Percentiles rank a stretch among this genome's conserved stretches.
phyloP scores from a whole-genome alignment of 1,140 invertebrate species.

The Micrasema longulum region DNA sequence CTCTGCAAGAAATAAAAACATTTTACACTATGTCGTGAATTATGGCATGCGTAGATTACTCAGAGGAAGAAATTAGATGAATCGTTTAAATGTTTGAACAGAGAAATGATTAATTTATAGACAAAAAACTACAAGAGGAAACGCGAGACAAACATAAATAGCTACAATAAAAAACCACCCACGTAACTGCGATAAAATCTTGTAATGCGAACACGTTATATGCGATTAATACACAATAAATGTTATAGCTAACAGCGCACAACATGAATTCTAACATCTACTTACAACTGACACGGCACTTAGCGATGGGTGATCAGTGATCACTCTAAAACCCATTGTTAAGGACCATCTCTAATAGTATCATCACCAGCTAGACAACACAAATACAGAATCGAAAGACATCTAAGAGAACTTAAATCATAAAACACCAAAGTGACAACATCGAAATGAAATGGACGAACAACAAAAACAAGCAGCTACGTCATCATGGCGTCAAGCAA shows the following conservation, averaged over 20 bases:
- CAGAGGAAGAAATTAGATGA: not conserved
- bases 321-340: too few species aligned
- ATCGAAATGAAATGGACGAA: too few species aligned
- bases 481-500: constrained; percentile 5
- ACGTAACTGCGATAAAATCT: not conserved
- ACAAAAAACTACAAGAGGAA: constrained; percentile 6
- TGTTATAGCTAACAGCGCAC: not conserved
- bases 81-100: not conserved
- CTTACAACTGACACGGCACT: not conserved
- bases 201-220: constrained; percentile 7
- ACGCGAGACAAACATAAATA: not conserved
- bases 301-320: too few species aligned
- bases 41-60: not conserved
- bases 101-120: constrained; percentile 15
- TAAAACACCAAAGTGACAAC: too few species aligned
- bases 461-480: constrained; percentile 39
- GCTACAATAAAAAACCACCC: constrained; percentile 16
- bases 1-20: not conserved
- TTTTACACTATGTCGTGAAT: not conserved
- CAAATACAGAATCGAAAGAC: too few species aligned
- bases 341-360: too few species aligned
- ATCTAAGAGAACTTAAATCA: too few species aligned
- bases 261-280: constrained; percentile 2
- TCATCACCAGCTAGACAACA: too few species aligned
- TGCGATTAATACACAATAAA: not conserved